Percentiles rank a stretch among this genome's conserved stretches.
Evolutionary conservation across 2,113 vertebrate species (phyloP).

Genomic region (Pachyramphus minor): DNA sequence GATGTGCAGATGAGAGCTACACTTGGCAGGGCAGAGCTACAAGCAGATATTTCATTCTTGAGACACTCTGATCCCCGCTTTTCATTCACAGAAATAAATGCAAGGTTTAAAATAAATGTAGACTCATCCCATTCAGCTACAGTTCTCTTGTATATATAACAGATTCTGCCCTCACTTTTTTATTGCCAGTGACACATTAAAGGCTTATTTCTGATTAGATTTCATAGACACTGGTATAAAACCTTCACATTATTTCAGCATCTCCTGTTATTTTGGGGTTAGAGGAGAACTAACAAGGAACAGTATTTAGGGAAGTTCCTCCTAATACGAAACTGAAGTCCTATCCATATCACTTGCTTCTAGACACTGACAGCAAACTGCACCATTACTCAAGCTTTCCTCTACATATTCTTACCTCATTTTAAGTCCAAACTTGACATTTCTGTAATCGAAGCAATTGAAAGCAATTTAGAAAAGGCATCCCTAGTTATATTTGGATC

Average conservation of each 20-base stretch:
- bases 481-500: not conserved
- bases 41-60: not conserved
- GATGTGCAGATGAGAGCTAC: not conserved
- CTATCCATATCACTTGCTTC: not conserved
- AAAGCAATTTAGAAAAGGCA: not conserved
- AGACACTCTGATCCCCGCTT: not conserved
- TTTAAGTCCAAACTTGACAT: not conserved
- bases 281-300: not conserved
- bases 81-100: conserved; percentile 14
- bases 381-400: not conserved
- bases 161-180: not conserved
- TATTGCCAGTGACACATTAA: not conserved
- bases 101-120: not conserved
- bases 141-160: not conserved
- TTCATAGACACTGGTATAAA: not conserved
- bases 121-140: not conserved
- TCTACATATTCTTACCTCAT: not conserved
- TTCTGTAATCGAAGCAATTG: not conserved
- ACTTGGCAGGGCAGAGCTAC: not conserved
- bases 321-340: not conserved
- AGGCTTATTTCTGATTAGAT: not conserved
- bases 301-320: not conserved
- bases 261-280: not conserved
- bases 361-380: not conserved
- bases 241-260: not conserved